Evolutionary conservation across 2,113 vertebrate species (phyloP).

Genomic region (Naja naja): DNA sequence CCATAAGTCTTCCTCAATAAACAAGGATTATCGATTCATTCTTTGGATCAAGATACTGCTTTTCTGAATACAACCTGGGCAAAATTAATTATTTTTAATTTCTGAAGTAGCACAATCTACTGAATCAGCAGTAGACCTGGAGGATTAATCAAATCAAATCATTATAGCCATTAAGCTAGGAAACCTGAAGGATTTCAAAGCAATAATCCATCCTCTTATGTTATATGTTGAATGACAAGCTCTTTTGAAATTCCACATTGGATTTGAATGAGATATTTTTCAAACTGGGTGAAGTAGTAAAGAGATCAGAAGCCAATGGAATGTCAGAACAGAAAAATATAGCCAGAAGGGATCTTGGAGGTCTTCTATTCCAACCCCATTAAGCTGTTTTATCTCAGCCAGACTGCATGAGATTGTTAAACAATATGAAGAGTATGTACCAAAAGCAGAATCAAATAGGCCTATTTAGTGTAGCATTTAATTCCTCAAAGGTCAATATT

Average conservation of each 20-base stretch:
- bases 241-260: not conserved
- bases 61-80: not conserved
- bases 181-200: not conserved
- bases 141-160: not conserved
- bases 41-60: not conserved
- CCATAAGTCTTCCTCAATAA: not conserved
- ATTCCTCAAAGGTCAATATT: not conserved
- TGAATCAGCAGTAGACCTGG: not conserved
- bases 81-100: not conserved
- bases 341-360: not conserved
- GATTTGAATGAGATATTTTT: not conserved
- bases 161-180: not conserved
- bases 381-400: not conserved
- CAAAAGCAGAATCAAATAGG: not conserved
- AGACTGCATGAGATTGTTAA: constrained; percentile 25
- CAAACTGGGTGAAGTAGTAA: not conserved
- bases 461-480: not conserved
- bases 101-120: not conserved
- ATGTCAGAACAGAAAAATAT: not conserved
- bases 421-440: constrained; percentile 30
- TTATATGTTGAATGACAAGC: not conserved
- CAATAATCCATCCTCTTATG: not conserved
- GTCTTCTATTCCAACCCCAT: not conserved
- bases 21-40: not conserved
- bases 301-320: not conserved